Percentiles rank a stretch among this genome's conserved stretches.
Conservation (phyloP, 2,888 invertebrate genomes). For the Acanthosepion lycidas region DNA sequence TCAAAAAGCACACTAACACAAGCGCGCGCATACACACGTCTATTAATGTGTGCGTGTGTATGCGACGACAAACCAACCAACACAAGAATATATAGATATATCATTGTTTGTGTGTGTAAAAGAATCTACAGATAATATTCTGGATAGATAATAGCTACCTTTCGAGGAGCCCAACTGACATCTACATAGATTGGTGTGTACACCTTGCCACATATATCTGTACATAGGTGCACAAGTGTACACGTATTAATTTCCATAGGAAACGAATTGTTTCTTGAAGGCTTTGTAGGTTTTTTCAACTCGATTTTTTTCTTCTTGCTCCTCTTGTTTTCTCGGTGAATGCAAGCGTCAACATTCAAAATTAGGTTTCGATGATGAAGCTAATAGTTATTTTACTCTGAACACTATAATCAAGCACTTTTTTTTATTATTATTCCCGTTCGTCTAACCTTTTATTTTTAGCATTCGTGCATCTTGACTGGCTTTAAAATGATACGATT, state of each 20-base stretch:
- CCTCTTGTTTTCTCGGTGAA: neutral
- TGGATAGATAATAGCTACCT: too few species aligned
- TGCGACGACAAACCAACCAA: too few species aligned
- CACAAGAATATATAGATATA: too few species aligned
- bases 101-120: too few species aligned
- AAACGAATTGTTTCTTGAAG: neutral
- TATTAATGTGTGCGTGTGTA: too few species aligned
- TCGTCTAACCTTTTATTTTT: neutral
- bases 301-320: neutral
- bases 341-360: neutral
- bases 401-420: neutral
- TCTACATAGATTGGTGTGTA: neutral
- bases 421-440: neutral
- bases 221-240: neutral
- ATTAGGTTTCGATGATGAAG: neutral
- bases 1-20: too few species aligned
- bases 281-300: neutral
- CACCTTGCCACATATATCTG: neutral
- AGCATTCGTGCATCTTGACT: neutral
- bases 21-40: too few species aligned
- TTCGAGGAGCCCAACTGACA: too few species aligned
- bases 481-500: neutral
- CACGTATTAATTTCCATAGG: neutral
- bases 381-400: neutral
- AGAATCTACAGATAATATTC: too few species aligned